These are phyloP conservation scores for Bombus sibiricus DNA, from an alignment of 1,140 invertebrate species.

Conservation along the genomic window DNA sequence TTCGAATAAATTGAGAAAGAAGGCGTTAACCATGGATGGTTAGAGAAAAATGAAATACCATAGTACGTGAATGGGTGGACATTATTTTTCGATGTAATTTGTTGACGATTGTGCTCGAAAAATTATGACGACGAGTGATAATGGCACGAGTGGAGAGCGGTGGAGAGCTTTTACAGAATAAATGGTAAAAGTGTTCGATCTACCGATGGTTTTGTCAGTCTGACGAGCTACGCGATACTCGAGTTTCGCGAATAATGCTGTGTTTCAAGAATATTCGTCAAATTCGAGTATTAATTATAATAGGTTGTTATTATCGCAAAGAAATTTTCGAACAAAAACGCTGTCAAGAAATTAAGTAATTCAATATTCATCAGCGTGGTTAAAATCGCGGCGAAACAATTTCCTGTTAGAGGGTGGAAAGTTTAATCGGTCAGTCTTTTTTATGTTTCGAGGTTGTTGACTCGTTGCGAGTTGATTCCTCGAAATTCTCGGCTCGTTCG, in stretches of 20 bases:
- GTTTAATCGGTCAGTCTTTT: background rate
- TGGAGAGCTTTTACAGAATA: background rate
- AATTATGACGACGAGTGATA: slow-evolving; percentile 10
- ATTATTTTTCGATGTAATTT: slow-evolving; percentile 8
- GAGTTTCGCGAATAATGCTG: background rate
- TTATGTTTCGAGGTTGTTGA: background rate
- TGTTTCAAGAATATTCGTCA: background rate
- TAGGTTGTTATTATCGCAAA: background rate
- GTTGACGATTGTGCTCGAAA: background rate
- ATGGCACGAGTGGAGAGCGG: background rate
- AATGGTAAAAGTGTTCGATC: background rate
- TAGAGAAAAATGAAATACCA: background rate
- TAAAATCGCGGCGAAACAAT: background rate
- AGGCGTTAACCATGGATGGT: too few relatives aligned
- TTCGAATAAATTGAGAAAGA: too few relatives aligned
- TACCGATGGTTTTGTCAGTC: slow-evolving; percentile 16
- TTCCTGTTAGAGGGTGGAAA: background rate
- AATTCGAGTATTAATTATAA: background rate
- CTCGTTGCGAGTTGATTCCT: too few relatives aligned
- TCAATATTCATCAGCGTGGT: background rate
- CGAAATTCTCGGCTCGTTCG: background rate
- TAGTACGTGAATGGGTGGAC: background rate
- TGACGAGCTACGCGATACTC: background rate
- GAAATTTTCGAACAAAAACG: background rate
- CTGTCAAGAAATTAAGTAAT: background rate